phyloP scores from a whole-genome alignment of 2,797 vertebrate species.

The Parambassis ranga region DNA sequence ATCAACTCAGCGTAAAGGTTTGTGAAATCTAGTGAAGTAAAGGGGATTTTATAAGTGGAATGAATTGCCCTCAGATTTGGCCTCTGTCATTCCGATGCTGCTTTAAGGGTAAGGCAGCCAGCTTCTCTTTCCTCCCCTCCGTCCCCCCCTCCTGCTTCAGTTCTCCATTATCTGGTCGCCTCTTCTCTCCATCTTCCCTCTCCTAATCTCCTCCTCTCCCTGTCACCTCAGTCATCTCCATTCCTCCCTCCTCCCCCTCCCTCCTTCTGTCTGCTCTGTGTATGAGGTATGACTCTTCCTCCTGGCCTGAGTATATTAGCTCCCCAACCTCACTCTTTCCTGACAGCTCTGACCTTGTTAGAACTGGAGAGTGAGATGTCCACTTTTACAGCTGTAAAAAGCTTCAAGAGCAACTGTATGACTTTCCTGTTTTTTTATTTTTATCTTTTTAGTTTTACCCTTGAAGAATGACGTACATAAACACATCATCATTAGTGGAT shows the following conservation, averaged over 20 bases:
- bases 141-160: slow-evolving; percentile 36
- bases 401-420: slow-evolving; percentile 44
- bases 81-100: slow-evolving; percentile 61
- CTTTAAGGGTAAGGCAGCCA: slow-evolving; percentile 55
- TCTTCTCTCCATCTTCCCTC: slow-evolving; percentile 46
- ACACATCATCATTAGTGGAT: slow-evolving; percentile 60
- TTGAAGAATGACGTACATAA: slow-evolving; percentile 64
- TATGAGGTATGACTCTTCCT: slow-evolving; percentile 72
- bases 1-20: slow-evolving; percentile 59
- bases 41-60: slow-evolving; percentile 69
- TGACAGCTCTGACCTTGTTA: slow-evolving; percentile 79
- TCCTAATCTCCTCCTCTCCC: slow-evolving; percentile 46
- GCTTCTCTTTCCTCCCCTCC: slow-evolving; percentile 25
- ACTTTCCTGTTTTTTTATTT: slow-evolving; percentile 35
- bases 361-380: slow-evolving; percentile 72
- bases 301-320: slow-evolving; percentile 66
- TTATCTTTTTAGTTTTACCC: slow-evolving; percentile 49
- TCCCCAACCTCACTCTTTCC: slow-evolving; percentile 63
- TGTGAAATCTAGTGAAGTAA: no score
- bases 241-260: slow-evolving; percentile 28
- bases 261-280: slow-evolving; percentile 23
- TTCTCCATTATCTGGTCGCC: slow-evolving; percentile 54
- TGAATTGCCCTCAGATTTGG: slow-evolving; percentile 68
- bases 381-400: slow-evolving; percentile 58
- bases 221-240: slow-evolving; percentile 35